Percentiles rank a stretch among this genome's conserved stretches.
Evolutionary conservation across 1,140 invertebrate species (phyloP).

Genomic region (Leptinotarsa lineolata): DNA sequence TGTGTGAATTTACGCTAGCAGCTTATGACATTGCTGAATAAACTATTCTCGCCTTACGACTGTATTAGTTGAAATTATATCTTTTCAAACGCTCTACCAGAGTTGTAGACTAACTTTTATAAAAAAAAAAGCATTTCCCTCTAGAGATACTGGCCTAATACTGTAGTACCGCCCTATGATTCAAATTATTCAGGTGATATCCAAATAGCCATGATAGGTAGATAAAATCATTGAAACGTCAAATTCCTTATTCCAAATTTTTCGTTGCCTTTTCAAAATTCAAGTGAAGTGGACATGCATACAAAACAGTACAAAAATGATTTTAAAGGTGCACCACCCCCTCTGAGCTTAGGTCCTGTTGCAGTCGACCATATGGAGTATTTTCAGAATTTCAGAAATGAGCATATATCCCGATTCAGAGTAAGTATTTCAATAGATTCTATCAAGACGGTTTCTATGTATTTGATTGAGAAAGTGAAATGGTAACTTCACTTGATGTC

Average conservation of each 20-base stretch:
- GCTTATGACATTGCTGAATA: too few species aligned
- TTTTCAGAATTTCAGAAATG: constrained; percentile 55
- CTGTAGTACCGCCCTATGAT: too few species aligned
- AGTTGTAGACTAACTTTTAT: too few species aligned
- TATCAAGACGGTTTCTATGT: too few species aligned
- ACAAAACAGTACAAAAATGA: background rate
- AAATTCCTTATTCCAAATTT: background rate
- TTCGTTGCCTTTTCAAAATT: constrained; percentile 1
- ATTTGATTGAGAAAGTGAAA: too few species aligned
- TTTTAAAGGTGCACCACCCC: constrained; percentile 50
- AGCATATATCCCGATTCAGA: constrained; percentile 51
- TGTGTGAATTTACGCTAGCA: too few species aligned
- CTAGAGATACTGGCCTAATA: too few species aligned
- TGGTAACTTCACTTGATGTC: too few species aligned
- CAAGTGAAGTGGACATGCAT: background rate
- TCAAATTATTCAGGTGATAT: background rate
- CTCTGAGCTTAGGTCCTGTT: constrained; percentile 39
- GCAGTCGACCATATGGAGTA: constrained; percentile 43
- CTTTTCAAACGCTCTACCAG: too few species aligned
- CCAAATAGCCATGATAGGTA: background rate
- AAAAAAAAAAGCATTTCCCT: too few species aligned
- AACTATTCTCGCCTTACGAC: too few species aligned
- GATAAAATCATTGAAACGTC: background rate
- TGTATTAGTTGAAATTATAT: too few species aligned
- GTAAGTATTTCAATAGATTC: constrained; percentile 41